phyloP scores from a whole-genome alignment of 2,113 vertebrate genomes.

The Oceanites oceanicus region DNA sequence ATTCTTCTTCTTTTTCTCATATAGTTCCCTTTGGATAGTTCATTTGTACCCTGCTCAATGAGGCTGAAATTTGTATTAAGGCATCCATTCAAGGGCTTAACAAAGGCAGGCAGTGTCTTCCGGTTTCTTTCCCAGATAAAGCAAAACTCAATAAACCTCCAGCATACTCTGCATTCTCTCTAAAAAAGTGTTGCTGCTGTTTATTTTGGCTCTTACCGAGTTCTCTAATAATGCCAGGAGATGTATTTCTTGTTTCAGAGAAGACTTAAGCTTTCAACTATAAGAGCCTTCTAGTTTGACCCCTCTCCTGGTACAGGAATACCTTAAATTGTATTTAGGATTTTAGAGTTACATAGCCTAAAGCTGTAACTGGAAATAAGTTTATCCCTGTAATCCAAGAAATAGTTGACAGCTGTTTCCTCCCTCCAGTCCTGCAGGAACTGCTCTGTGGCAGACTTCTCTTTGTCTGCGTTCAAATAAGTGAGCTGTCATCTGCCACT shows the following conservation, averaged over 20 bases:
- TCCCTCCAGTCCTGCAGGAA: slow-evolving; percentile 38
- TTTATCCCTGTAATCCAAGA: slow-evolving; percentile 57
- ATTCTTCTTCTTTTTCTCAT: slow-evolving; percentile 14
- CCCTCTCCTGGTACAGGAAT: neutral
- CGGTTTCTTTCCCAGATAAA: slow-evolving; percentile 25
- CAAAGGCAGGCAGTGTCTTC: slow-evolving; percentile 26
- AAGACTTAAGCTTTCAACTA: neutral
- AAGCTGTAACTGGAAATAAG: slow-evolving; percentile 35
- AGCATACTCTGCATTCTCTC: neutral
- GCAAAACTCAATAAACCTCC: slow-evolving; percentile 28
- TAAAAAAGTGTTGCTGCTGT: neutral
- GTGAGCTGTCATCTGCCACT: slow-evolving; percentile 38
- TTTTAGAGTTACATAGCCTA: slow-evolving; percentile 1
- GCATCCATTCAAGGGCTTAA: slow-evolving; percentile 10
- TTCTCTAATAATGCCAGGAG: neutral
- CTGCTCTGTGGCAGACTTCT: neutral
- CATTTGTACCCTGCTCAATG: slow-evolving; percentile 38
- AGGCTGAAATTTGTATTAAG: slow-evolving; percentile 43
- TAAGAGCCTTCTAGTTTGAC: neutral
- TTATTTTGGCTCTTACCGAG: neutral
- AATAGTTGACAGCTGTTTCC: slow-evolving; percentile 54
- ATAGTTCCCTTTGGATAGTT: slow-evolving; percentile 1
- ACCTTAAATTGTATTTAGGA: slow-evolving; percentile 3
- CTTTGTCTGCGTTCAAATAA: slow-evolving; percentile 35
- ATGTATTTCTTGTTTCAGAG: slow-evolving; percentile 8